A percentile compares a stretch with the other conserved stretches of the same genome.
phyloP scores from a whole-genome alignment of 2,888 invertebrate genomes.

The Cryptus armator region DNA sequence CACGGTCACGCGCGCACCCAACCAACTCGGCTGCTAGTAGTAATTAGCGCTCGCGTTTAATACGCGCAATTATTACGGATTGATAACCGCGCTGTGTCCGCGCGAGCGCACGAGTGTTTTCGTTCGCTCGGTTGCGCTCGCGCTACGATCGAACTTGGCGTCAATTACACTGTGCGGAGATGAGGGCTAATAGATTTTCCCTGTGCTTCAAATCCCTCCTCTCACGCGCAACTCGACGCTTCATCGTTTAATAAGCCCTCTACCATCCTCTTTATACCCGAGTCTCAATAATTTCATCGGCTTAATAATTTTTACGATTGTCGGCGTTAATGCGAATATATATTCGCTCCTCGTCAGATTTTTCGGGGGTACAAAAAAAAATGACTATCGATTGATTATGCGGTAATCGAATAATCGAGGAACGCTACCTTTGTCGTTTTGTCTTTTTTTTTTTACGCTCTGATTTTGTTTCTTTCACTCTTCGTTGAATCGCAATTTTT shows the following conservation, averaged over 20 bases:
- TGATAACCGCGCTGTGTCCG: constrained; percentile 78
- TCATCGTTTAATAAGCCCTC: constrained; percentile 15
- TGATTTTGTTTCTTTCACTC: constrained; percentile 36
- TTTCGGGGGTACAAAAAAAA: neutral
- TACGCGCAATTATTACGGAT: constrained; percentile 83
- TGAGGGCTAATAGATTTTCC: constrained; percentile 72
- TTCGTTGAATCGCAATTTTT: constrained; percentile 26
- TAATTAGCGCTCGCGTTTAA: constrained; percentile 82
- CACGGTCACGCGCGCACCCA: constrained; percentile 61
- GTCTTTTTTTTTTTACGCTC: neutral
- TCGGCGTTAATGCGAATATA: constrained; percentile 24
- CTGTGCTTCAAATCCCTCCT: constrained; percentile 42
- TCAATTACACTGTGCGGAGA: constrained; percentile 73
- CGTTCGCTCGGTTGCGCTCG: constrained; percentile 42
- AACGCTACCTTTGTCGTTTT: neutral
- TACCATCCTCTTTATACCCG: neutral
- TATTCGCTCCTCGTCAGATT: neutral
- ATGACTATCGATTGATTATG: constrained; percentile 36
- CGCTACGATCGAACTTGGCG: constrained; percentile 52
- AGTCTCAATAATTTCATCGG: constrained; percentile 24
- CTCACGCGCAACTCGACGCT: constrained; percentile 40
- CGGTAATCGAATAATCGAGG: constrained; percentile 38
- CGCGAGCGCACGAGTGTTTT: constrained; percentile 68
- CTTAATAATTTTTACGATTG: constrained; percentile 45
- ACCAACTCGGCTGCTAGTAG: constrained; percentile 58